These are phyloP conservation scores for Podilymbus podiceps DNA, from an alignment of 2,113 vertebrate genomes.

Conservation along the genomic window DNA sequence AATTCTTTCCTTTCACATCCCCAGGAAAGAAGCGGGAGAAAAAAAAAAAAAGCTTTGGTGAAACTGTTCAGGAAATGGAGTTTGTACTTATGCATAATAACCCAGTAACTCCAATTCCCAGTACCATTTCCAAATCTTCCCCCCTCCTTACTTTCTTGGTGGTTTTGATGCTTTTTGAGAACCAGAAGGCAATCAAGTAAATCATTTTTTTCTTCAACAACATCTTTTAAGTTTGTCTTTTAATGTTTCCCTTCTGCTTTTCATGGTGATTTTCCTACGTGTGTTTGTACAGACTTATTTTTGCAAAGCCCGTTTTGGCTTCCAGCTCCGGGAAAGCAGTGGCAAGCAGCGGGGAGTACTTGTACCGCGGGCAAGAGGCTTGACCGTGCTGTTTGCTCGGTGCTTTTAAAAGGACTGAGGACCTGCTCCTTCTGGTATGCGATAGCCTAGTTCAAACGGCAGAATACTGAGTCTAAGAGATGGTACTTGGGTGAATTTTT, in stretches of 20 bases:
- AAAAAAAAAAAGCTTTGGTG: background rate
- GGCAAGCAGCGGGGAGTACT: rapidly evolving
- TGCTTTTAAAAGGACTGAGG: background rate
- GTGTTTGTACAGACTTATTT: rapidly evolving
- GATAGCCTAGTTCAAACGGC: background rate
- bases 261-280: rapidly evolving
- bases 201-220: background rate
- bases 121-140: background rate
- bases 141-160: rapidly evolving
- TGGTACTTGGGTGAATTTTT: rapidly evolving
- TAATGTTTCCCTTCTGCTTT: background rate
- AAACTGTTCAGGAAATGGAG: background rate
- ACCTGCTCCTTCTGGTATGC: rapidly evolving
- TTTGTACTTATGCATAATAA: background rate
- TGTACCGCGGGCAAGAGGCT: rapidly evolving
- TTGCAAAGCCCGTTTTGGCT: background rate
- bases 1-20: background rate
- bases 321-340: rapidly evolving
- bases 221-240: background rate
- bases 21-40: background rate
- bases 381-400: rapidly evolving
- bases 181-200: background rate
- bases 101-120: background rate
- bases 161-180: background rate
- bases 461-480: rapidly evolving